phyloP scores from a whole-genome alignment of 1,140 invertebrate genomes.

The Brachionus asplanchnoidis region DNA sequence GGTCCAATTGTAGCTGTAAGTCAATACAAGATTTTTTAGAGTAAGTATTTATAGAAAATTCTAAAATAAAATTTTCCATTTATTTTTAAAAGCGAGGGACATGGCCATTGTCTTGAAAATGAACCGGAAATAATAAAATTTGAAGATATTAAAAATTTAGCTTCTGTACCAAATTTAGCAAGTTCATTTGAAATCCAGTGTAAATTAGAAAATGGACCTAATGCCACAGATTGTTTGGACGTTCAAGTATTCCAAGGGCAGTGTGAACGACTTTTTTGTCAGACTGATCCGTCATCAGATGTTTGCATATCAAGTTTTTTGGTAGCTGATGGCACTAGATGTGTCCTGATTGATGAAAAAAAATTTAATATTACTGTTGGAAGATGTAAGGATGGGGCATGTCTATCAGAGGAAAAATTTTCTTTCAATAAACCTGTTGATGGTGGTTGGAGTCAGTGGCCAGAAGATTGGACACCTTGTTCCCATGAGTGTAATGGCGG shows the following conservation, averaged over 20 bases:
- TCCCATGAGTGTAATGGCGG: slow-evolving; percentile 12
- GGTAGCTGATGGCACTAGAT: not conserved
- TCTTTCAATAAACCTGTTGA: not conserved
- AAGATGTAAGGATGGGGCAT: slow-evolving; percentile 78
- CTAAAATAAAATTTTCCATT: not conserved
- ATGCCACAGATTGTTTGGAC: not conserved
- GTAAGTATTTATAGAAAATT: slow-evolving; percentile 60
- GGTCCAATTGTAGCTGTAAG: slow-evolving; percentile 76
- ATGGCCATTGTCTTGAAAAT: not conserved
- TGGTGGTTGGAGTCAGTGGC: slow-evolving; percentile 29
- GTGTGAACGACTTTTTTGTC: not conserved
- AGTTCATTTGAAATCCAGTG: not conserved
- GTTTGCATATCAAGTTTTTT: not conserved
- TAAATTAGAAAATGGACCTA: not conserved
- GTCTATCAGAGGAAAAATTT: slow-evolving; percentile 61
- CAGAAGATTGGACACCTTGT: slow-evolving; percentile 3
- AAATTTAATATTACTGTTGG: not conserved
- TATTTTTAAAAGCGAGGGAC: not conserved
- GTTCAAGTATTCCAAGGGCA: not conserved
- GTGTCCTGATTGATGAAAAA: not conserved
- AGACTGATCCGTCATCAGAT: not conserved
- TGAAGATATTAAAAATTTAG: not conserved
- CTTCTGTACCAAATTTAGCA: not conserved
- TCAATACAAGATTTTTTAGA: slow-evolving; percentile 83
- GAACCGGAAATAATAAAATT: not conserved